These are phyloP conservation scores for Anthopleura xanthogrammica DNA, from an alignment of 92 coral and sea anemone species.

Conservation along the genomic window DNA sequence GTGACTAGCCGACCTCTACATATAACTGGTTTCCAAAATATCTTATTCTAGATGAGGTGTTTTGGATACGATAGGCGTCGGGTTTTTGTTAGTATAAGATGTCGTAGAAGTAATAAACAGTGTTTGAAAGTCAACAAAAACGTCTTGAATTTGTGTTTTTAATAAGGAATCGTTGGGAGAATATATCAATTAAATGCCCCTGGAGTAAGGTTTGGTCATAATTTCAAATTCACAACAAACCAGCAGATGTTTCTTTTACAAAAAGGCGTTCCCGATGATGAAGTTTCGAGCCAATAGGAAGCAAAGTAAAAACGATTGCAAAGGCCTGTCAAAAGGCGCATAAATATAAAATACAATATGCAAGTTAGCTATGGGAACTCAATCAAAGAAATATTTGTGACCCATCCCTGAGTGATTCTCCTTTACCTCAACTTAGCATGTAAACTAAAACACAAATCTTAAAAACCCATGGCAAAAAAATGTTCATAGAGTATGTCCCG, in stretches of 20 bases:
- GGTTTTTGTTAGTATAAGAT: background rate
- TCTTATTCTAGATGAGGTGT: background rate
- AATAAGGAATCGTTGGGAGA: background rate
- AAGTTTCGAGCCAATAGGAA: slow-evolving; percentile 26
- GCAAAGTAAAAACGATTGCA: background rate
- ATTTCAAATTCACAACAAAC: background rate
- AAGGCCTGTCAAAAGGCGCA: slow-evolving; percentile 13
- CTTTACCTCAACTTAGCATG: background rate
- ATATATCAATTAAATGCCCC: slow-evolving; percentile 21
- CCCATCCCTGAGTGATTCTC: background rate
- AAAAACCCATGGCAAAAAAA: background rate
- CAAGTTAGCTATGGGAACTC: background rate
- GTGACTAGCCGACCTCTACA: background rate
- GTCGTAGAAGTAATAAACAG: background rate
- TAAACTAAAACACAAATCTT: background rate
- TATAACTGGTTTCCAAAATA: background rate
- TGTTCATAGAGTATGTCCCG: background rate
- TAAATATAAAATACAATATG: background rate
- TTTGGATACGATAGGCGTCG: background rate
- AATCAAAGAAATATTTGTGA: slow-evolving; percentile 24
- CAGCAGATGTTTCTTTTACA: slow-evolving; percentile 17
- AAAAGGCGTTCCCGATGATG: slow-evolving; percentile 25
- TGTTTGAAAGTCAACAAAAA: background rate
- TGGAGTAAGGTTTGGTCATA: background rate
- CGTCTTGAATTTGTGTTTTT: background rate